A percentile compares a stretch with the other conserved stretches of the same genome.
Conservation (phyloP, 2,888 invertebrate species). For the Synanthedon myopaeformis region DNA sequence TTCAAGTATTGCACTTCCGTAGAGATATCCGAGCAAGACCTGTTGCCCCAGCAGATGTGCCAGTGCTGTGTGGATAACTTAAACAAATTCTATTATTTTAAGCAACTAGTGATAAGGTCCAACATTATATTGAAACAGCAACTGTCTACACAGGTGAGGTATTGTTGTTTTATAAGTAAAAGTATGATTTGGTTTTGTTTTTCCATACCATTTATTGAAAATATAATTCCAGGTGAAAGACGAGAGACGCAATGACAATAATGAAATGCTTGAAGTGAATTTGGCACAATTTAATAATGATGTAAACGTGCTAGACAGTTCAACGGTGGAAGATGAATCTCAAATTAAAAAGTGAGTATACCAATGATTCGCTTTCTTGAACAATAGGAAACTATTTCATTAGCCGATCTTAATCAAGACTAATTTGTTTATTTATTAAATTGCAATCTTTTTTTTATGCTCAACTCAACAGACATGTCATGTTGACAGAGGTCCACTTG, state of each 20-base stretch:
- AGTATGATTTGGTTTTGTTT: background rate
- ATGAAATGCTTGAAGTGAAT: conserved; percentile 23
- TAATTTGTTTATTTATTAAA: too few species aligned
- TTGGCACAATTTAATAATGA: conserved; percentile 22
- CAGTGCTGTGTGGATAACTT: conserved; percentile 49
- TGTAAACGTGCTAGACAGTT: conserved; percentile 15
- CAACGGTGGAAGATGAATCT: conserved; percentile 1
- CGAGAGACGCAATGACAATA: conserved; percentile 20
- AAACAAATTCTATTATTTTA: conserved; percentile 55
- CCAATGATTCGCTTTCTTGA: too few species aligned
- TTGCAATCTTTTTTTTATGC: too few species aligned
- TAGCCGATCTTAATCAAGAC: too few species aligned
- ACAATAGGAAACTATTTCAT: too few species aligned
- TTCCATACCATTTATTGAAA: background rate
- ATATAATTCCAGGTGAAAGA: conserved; percentile 9
- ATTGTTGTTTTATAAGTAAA: conserved; percentile 2
- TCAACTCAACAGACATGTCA: too few species aligned
- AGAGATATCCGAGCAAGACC: conserved; percentile 50
- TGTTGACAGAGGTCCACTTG: too few species aligned
- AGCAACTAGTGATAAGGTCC: conserved; percentile 52
- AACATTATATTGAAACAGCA: conserved; percentile 52
- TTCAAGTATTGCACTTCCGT: conserved; percentile 61
- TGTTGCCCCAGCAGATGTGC: conserved; percentile 53
- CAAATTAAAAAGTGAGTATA: background rate
- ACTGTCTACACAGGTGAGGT: conserved; percentile 26